phyloP scores from a whole-genome alignment of 2,113 vertebrate species.

The Anarrhichthys ocellatus region DNA sequence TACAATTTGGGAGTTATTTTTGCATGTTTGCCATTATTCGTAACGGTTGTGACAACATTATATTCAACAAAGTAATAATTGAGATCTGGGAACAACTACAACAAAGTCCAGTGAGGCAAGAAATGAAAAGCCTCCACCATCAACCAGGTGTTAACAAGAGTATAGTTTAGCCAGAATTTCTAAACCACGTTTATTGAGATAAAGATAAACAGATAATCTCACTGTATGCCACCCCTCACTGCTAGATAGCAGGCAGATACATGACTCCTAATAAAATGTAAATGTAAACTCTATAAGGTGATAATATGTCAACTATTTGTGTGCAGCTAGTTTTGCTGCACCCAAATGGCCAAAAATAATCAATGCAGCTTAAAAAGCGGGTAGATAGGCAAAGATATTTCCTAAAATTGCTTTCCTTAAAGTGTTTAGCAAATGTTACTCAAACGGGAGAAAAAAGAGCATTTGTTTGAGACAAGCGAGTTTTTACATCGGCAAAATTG shows the following conservation, averaged over 20 bases:
- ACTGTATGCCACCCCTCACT: neutral
- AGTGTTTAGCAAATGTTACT: neutral
- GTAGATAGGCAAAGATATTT: neutral
- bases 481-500: neutral
- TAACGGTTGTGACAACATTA: neutral
- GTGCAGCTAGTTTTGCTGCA: neutral
- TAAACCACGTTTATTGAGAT: neutral
- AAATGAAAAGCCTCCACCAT: neutral
- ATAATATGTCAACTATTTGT: neutral
- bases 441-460: neutral
- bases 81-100: neutral
- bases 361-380: neutral
- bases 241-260: neutral
- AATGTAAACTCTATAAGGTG: neutral
- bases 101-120: neutral
- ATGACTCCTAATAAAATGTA: neutral
- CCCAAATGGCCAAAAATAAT: neutral
- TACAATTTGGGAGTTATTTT: neutral
- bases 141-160: neutral
- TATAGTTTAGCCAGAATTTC: neutral
- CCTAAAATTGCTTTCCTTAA: neutral
- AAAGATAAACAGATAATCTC: neutral
- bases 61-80: neutral
- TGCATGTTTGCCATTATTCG: neutral
- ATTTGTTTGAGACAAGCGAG: neutral